A percentile compares a stretch with the other conserved stretches of the same genome.
phyloP scores from a whole-genome alignment of 2,888 invertebrate genomes.

The Ceramica pisi region DNA sequence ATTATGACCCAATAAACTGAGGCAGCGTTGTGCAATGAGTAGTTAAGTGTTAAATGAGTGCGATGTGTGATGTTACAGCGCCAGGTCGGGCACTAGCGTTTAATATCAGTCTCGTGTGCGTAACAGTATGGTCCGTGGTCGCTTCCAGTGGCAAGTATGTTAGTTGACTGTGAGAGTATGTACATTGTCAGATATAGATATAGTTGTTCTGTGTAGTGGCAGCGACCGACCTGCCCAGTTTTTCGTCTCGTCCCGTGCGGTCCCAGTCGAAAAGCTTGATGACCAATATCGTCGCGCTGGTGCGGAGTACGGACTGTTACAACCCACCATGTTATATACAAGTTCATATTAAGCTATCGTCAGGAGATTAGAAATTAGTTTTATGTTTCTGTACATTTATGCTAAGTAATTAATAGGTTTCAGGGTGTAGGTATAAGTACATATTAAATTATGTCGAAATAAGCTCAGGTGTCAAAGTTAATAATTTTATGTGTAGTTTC shows the following conservation, averaged over 20 bases:
- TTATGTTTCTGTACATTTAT: conserved; percentile 60
- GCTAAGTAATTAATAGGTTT: conserved; percentile 30
- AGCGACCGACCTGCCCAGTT: conserved; percentile 95
- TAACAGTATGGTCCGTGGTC: conserved; percentile 45
- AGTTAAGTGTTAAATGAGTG: conserved; percentile 37
- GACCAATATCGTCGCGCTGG: conserved; percentile 78
- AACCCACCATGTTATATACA: conserved; percentile 83
- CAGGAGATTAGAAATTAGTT: conserved; percentile 48
- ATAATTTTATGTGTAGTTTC: conserved; percentile 27
- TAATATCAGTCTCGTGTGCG: conserved; percentile 45
- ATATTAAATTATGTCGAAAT: conserved; percentile 44
- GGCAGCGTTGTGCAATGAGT: conserved; percentile 29
- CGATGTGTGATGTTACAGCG: conserved; percentile 28
- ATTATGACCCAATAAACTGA: conserved; percentile 14
- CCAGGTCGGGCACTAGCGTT: conserved; percentile 17
- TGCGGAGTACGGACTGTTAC: conserved; percentile 86
- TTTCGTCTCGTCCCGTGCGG: conserved; percentile 97
- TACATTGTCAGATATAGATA: conserved; percentile 59
- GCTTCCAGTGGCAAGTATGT: conserved; percentile 58
- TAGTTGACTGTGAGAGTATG: conserved; percentile 65
- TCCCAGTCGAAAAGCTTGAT: conserved; percentile 97
- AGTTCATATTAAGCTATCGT: conserved; percentile 66
- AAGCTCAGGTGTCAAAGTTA: conserved; percentile 47
- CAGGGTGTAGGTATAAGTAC: conserved; percentile 45
- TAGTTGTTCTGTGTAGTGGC: conserved; percentile 53